Conservation (phyloP, 2,113 vertebrate genomes). For the Salvelinus alpinus region DNA sequence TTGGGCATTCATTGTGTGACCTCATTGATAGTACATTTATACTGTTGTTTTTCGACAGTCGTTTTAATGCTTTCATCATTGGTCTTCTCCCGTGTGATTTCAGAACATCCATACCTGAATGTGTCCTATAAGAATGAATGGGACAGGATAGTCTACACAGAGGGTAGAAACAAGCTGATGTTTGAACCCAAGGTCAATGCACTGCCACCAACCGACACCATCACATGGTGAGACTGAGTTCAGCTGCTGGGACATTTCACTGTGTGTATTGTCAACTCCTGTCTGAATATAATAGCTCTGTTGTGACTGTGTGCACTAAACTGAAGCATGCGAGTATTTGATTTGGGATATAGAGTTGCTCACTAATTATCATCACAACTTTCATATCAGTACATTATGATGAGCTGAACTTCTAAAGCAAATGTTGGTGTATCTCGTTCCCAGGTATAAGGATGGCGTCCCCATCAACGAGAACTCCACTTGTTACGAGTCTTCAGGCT, state of each 20-base stretch:
- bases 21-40: no score
- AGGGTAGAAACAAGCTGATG: constrained; percentile 69
- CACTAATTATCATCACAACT: background rate
- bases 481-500: constrained; percentile 71
- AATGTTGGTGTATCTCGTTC: background rate
- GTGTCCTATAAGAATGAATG: constrained; percentile 62
- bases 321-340: no score
- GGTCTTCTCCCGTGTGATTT: constrained; percentile 35
- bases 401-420: background rate
- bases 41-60: background rate
- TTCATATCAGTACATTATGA: background rate
- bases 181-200: constrained; percentile 79
- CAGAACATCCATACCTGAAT: constrained; percentile 82
- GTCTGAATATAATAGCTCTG: no score
- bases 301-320: no score
- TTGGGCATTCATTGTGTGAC: no score
- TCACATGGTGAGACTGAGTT: constrained; percentile 75
- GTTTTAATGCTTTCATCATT: background rate
- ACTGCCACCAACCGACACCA: constrained; percentile 69
- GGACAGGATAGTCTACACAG: constrained; percentile 38
- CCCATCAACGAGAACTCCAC: constrained; percentile 75
- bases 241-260: background rate
- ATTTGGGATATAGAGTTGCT: no score
- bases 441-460: constrained; percentile 86
- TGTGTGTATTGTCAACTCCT: background rate